Percentiles rank a stretch among this genome's conserved stretches.
These are phyloP conservation scores for Sthenelais limicola DNA, from an alignment of 2,888 invertebrate genomes.

Conservation along the genomic window DNA sequence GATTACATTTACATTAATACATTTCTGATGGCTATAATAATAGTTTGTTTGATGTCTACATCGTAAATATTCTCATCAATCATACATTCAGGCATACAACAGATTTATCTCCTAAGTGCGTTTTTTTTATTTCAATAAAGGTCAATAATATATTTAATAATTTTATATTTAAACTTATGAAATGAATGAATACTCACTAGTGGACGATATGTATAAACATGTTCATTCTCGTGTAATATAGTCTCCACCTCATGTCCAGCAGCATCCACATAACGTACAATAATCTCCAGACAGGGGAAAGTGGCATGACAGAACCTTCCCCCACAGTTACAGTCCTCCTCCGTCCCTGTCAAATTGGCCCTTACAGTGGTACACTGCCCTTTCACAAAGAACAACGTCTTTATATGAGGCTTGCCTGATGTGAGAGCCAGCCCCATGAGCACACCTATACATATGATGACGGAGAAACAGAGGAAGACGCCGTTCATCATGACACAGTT, in stretches of 20 bases:
- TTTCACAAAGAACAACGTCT: slow-evolving; percentile 2
- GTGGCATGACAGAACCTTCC: slow-evolving; percentile 17
- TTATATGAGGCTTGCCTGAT: slow-evolving; percentile 11
- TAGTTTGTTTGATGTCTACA: too few relatives aligned
- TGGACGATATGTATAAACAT: background rate
- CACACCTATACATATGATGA: slow-evolving; percentile 26
- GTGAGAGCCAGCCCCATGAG: slow-evolving; percentile 14
- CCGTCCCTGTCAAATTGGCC: slow-evolving; percentile 10
- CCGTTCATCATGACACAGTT: slow-evolving; percentile 35
- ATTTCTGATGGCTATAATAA: too few relatives aligned
- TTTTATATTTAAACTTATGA: too few relatives aligned
- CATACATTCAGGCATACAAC: too few relatives aligned
- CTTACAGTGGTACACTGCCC: slow-evolving; percentile 24
- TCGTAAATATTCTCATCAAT: too few relatives aligned
- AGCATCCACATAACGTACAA: background rate
- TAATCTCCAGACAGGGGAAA: slow-evolving; percentile 22
- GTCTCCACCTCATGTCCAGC: background rate
- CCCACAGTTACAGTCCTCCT: slow-evolving; percentile 10
- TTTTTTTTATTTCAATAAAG: too few relatives aligned
- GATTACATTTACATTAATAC: too few relatives aligned
- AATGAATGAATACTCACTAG: background rate
- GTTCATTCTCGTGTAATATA: slow-evolving; percentile 24
- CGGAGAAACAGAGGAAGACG: slow-evolving; percentile 25
- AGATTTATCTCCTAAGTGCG: too few relatives aligned
- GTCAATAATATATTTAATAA: too few relatives aligned